These are phyloP conservation scores for Poecilia gillii DNA, from an alignment of 2,797 vertebrate genomes.

Conservation along the genomic window DNA sequence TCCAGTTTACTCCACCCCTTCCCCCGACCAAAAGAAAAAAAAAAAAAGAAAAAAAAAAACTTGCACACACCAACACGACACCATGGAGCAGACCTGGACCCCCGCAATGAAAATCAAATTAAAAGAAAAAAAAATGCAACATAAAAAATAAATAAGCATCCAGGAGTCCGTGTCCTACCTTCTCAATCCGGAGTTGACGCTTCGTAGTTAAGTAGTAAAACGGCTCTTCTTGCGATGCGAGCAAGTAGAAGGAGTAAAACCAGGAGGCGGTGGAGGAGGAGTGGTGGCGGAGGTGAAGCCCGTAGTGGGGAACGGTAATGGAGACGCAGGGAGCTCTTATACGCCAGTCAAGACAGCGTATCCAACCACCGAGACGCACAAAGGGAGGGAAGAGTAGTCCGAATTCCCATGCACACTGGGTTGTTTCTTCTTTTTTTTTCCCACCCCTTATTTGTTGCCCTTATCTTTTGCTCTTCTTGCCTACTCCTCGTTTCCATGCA, in stretches of 20 bases:
- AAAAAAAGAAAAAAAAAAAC: conserved; percentile 18
- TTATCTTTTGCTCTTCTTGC: conserved; percentile 47
- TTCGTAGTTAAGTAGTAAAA: conserved; percentile 32
- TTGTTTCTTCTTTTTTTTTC: conserved; percentile 20
- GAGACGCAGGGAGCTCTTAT: conserved; percentile 77
- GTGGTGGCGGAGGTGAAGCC: conserved; percentile 62
- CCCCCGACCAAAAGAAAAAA: no score
- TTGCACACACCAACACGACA: conserved; percentile 31
- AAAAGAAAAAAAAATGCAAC: not conserved
- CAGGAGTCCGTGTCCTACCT: conserved; percentile 71
- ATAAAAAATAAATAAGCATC: not conserved
- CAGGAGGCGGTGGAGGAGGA: conserved; percentile 36
- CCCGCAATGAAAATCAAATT: conserved; percentile 1
- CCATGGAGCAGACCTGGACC: conserved; percentile 12
- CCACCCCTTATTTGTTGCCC: conserved; percentile 41
- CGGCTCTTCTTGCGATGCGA: conserved; percentile 30
- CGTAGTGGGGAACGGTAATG: conserved; percentile 62
- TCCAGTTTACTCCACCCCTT: conserved; percentile 24
- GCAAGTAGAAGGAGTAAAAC: conserved; percentile 35
- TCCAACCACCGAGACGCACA: conserved; percentile 69
- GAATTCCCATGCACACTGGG: conserved; percentile 78
- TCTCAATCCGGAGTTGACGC: conserved; percentile 45
- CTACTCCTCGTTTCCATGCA: conserved; percentile 69
- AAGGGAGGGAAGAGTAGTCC: conserved; percentile 59
- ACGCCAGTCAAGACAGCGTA: conserved; percentile 69